Evolutionary conservation across 2,888 invertebrate species (phyloP).

Genomic region (Phrixothrix hirtus): DNA sequence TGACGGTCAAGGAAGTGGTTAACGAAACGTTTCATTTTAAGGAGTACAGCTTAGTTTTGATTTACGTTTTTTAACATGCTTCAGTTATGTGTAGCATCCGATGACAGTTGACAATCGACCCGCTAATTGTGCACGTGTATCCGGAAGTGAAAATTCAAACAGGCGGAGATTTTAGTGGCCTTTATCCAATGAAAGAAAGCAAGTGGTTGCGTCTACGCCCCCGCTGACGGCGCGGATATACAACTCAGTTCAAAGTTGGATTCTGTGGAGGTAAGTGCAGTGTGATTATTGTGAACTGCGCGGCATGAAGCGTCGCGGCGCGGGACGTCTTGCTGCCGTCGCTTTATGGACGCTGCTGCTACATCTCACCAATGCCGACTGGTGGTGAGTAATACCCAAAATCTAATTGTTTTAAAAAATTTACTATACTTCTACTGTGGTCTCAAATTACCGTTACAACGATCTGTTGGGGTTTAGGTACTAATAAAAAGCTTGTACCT

Average conservation of each 20-base stretch:
- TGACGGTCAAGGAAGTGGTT: background rate
- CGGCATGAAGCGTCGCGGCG: conserved; percentile 52
- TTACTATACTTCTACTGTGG: too few relatives aligned
- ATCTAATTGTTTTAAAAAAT: too few relatives aligned
- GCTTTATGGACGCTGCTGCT: conserved; percentile 50
- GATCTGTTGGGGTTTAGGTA: too few relatives aligned
- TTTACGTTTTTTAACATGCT: too few relatives aligned
- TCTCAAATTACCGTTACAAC: too few relatives aligned
- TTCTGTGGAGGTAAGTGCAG: conserved; percentile 41
- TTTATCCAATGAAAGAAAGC: conserved; percentile 30
- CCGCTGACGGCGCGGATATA: conserved; percentile 33
- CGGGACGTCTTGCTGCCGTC: conserved; percentile 49
- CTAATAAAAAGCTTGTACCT: too few relatives aligned
- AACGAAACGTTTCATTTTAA: background rate
- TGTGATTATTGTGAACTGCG: conserved; percentile 39
- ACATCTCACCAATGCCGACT: conserved; percentile 48
- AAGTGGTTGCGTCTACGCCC: conserved; percentile 34
- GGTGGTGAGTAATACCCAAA: conserved; percentile 52
- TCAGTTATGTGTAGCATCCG: conserved; percentile 1
- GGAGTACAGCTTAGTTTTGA: too few relatives aligned
- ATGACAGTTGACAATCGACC: conserved; percentile 11
- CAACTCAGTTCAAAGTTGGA: conserved; percentile 41
- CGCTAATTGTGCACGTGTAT: conserved; percentile 32
- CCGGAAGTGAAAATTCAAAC: conserved; percentile 32
- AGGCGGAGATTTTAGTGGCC: conserved; percentile 31